These are phyloP conservation scores for Drosophila tani DNA, from an alignment of 1,140 invertebrate species.

Conservation along the genomic window DNA sequence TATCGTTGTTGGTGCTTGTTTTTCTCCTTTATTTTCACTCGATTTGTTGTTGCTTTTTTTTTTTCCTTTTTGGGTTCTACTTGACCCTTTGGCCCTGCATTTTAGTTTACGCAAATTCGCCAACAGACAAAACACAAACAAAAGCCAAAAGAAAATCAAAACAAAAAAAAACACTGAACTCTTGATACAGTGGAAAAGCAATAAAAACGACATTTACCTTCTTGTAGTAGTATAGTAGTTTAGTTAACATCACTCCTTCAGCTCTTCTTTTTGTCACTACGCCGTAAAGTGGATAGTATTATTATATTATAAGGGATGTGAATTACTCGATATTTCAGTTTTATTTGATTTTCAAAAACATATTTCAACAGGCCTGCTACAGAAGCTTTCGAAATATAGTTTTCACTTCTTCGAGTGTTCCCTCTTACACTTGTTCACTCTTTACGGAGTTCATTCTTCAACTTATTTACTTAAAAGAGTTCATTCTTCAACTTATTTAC, in stretches of 20 bases:
- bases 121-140: conserved; percentile 1
- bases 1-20: conserved; percentile 23
- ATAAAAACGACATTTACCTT: neutral
- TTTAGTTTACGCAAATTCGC: conserved; percentile 66
- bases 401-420: neutral
- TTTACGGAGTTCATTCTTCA: neutral
- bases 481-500: too few relatives aligned
- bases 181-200: conserved; percentile 25
- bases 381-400: neutral
- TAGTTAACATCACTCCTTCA: too few relatives aligned
- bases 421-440: neutral
- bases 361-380: too few relatives aligned
- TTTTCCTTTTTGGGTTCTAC: conserved; percentile 53
- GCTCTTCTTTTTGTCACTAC: too few relatives aligned
- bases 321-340: neutral
- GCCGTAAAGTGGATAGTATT: too few relatives aligned
- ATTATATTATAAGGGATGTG: too few relatives aligned
- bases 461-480: conserved; percentile 7
- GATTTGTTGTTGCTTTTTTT: conserved; percentile 17
- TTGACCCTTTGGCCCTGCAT: conserved; percentile 66
- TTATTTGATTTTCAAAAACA: too few relatives aligned
- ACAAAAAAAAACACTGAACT: conserved; percentile 10
- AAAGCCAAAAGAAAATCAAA: conserved; percentile 3
- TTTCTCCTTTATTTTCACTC: conserved; percentile 15
- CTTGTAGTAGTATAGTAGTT: too few relatives aligned